Base-by-base conservation (phyloP, 1,140 invertebrate species). In the Lepidurus apus region DNA sequence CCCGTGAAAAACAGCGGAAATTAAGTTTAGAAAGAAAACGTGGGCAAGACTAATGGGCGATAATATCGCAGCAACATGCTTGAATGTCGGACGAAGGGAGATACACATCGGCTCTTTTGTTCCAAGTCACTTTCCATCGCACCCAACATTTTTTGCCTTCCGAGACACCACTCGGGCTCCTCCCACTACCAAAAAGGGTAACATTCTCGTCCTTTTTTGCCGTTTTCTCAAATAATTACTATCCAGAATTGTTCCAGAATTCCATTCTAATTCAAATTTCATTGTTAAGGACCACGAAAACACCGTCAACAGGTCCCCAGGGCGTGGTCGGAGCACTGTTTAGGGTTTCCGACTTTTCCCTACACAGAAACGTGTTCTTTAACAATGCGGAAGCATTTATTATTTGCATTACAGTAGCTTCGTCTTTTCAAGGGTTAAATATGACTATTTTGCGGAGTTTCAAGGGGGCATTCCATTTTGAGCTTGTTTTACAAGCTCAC, bases 71-170 rank as follows among this genome's bases (percentile, higher is more conserved):
- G 53, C 53, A 65, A 65, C 53, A 65, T 65, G 53, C 53, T 21
- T 65, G 53, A 65, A 65, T 65, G 53, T 21, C 53, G 21, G 53
- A 65, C 9, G 17, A 65, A 13, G 53, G 53, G n/a, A 65, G 53
- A 65, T 65, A 65, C 53, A 65, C 53, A 65, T 65, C 53, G 53
- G 53, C 53, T 65, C 53, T 65, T 65, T 65, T 65, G 53, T 65
- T 65, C 53, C 53, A 65, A 21, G 53, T 65, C 53, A 65, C 53
- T 65, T 65, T 65, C 53, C 53, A 65, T 65, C 53, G 53, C 53
- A 65, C 53, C 53, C 53, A 65, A 65, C 53, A 65, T 65, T 65
- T 65, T 65, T 65, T 65, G 53, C 21, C n/a, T 65, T 65, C 53
- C 53, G 10, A 13, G 21, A 21, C 53, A n/a, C 53, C 17, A 1